phyloP scores from a whole-genome alignment of 2,797 vertebrate species.

The Coendou prehensilis region DNA sequence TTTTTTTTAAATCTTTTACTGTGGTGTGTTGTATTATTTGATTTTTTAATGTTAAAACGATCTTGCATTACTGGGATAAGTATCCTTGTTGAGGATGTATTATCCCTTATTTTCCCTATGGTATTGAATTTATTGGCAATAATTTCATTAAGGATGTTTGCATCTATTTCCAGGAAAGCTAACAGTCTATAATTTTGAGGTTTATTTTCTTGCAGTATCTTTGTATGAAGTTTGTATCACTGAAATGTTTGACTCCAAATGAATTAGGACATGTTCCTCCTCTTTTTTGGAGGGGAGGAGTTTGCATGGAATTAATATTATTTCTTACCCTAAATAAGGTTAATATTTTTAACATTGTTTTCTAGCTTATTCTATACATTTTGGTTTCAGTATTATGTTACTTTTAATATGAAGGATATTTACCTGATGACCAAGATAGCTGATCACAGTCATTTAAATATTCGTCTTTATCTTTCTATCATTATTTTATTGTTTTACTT shows the following conservation, averaged over 20 bases:
- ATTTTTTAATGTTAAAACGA: slow-evolving; percentile 5
- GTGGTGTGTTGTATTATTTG: not conserved
- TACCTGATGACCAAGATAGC: not conserved
- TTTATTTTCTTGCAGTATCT: not conserved
- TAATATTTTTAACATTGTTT: not conserved
- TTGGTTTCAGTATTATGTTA: not conserved
- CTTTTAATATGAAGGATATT: not conserved
- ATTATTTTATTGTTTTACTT: slow-evolving; percentile 40
- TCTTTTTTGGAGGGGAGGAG: not conserved
- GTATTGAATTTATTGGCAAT: not conserved
- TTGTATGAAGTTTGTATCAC: not conserved
- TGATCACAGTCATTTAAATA: slow-evolving; percentile 31
- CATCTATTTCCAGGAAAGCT: not conserved
- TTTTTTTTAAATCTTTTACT: not conserved
- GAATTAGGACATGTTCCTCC: not conserved
- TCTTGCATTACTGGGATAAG: not conserved
- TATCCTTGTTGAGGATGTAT: not conserved
- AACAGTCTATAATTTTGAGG: not conserved
- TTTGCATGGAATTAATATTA: not conserved
- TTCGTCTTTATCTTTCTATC: not conserved
- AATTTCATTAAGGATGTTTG: not conserved
- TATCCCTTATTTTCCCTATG: not conserved
- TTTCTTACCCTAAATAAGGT: not conserved
- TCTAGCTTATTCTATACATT: not conserved
- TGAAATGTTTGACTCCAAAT: slow-evolving; percentile 1